These are phyloP conservation scores for Ophioderma brevispina DNA, from an alignment of 35 echinoderm and acorn worm genomes.

Conservation along the genomic window DNA sequence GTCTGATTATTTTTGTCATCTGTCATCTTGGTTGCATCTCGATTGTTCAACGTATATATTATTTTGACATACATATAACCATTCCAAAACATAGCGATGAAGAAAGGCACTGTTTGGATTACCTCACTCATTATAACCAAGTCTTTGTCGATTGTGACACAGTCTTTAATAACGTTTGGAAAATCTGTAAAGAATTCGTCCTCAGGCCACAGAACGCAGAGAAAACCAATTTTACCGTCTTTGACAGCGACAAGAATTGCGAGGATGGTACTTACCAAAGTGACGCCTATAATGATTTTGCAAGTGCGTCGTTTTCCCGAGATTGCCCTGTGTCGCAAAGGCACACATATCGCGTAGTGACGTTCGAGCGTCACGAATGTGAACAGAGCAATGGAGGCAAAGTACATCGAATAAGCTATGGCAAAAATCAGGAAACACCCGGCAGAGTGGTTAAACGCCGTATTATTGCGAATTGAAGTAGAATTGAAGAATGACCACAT, in stretches of 20 bases:
- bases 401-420: too few relatives aligned
- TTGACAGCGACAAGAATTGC: not conserved
- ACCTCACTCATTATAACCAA: not conserved
- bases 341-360: too few relatives aligned
- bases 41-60: not conserved
- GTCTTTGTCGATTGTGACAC: not conserved
- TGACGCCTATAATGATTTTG: not conserved
- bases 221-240: not conserved
- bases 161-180: not conserved
- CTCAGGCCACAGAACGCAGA: not conserved
- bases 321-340: too few relatives aligned
- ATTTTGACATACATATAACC: not conserved
- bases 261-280: not conserved
- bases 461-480: too few relatives aligned
- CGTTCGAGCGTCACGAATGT: too few relatives aligned
- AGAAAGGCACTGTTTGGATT: not conserved
- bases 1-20: not conserved
- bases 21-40: not conserved
- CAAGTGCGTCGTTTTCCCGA: too few relatives aligned
- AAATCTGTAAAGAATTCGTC: not conserved
- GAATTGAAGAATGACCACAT: too few relatives aligned
- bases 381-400: too few relatives aligned
- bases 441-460: too few relatives aligned
- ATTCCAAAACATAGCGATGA: not conserved
- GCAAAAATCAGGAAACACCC: too few relatives aligned